Percentiles rank a stretch among this genome's conserved stretches.
phyloP scores from a whole-genome alignment of 2,888 invertebrate species.

The Thyatira batis region DNA sequence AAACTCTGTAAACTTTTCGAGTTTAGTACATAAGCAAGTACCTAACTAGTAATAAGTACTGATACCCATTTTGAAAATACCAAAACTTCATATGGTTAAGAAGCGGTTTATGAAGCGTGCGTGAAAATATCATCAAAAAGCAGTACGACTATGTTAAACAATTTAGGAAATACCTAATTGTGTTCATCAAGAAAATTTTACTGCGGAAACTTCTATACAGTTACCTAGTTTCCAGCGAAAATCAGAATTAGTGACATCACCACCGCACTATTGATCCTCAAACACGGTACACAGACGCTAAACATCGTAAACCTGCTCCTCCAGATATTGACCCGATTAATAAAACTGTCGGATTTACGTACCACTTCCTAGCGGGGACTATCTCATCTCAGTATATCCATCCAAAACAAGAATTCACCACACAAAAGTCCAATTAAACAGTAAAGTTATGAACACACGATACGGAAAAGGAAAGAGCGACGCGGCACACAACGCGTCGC shows the following conservation, averaged over 20 bases:
- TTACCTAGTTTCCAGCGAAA: conserved; percentile 23
- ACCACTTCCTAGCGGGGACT: conserved; percentile 56
- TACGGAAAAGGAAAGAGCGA: conserved; percentile 35
- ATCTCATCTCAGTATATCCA: conserved; percentile 65
- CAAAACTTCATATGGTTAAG: too few relatives aligned
- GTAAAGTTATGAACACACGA: conserved; percentile 42
- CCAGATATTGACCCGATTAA: conserved; percentile 20
- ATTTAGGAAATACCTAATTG: too few relatives aligned
- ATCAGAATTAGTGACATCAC: conserved; percentile 54
- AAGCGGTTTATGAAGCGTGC: too few relatives aligned
- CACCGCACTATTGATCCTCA: conserved; percentile 57
- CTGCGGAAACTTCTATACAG: too few relatives aligned
- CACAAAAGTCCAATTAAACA: conserved; percentile 43
- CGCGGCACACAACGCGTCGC: conserved; percentile 61
- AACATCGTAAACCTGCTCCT: conserved; percentile 40
- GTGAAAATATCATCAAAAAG: too few relatives aligned
- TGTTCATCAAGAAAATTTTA: too few relatives aligned
- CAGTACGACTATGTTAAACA: too few relatives aligned
- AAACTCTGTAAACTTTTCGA: background rate
- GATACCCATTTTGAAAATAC: too few relatives aligned
- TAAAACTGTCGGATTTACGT: conserved; percentile 35
- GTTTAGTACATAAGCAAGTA: too few relatives aligned
- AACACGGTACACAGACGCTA: conserved; percentile 32
- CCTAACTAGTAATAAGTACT: too few relatives aligned
- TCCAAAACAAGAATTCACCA: conserved; percentile 55